Conservation (phyloP, 37 sponge, comb jelly and placozoan species). For the Amphimedon queenslandica region DNA sequence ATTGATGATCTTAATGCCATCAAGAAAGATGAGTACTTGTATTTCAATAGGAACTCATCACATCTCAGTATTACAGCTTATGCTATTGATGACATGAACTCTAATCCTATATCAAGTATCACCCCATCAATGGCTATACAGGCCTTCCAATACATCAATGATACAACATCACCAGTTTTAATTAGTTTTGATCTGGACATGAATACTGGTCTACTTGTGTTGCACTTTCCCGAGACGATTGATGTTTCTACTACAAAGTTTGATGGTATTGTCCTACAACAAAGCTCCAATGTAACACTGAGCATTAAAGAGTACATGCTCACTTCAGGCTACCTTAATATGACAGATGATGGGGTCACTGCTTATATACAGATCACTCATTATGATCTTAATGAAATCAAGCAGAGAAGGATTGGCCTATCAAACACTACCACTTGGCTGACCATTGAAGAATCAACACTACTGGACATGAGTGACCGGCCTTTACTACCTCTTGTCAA, state of each 20-base stretch:
- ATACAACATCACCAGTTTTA: constrained; percentile 73
- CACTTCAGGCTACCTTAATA: constrained; percentile 52
- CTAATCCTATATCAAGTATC: constrained; percentile 46
- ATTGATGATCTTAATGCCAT: constrained; percentile 81
- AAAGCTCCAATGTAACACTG: constrained; percentile 47
- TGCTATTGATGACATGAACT: constrained; percentile 74
- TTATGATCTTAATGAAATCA: constrained; percentile 82
- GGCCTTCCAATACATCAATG: constrained; percentile 56
- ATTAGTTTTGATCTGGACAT: constrained; percentile 85
- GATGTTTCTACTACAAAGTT: constrained; percentile 74
- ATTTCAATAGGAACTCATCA: constrained; percentile 46
- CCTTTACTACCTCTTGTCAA: constrained; percentile 26
- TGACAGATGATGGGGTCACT: constrained; percentile 57
- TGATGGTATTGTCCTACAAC: constrained; percentile 73
- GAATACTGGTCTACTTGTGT: constrained; percentile 61
- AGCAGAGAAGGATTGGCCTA: constrained; percentile 70
- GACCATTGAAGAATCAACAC: constrained; percentile 45
- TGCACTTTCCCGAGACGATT: constrained; percentile 81
- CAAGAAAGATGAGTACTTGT: constrained; percentile 46
- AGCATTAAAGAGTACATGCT: constrained; percentile 56
- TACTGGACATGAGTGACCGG: constrained; percentile 74
- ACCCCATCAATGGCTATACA: constrained; percentile 27
- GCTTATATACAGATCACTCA: constrained; percentile 52
- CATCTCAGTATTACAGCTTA: constrained; percentile 37
- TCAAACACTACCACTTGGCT: constrained; percentile 66